Conservation (phyloP, 2,797 vertebrate species). For the Dryobates pubescens region DNA sequence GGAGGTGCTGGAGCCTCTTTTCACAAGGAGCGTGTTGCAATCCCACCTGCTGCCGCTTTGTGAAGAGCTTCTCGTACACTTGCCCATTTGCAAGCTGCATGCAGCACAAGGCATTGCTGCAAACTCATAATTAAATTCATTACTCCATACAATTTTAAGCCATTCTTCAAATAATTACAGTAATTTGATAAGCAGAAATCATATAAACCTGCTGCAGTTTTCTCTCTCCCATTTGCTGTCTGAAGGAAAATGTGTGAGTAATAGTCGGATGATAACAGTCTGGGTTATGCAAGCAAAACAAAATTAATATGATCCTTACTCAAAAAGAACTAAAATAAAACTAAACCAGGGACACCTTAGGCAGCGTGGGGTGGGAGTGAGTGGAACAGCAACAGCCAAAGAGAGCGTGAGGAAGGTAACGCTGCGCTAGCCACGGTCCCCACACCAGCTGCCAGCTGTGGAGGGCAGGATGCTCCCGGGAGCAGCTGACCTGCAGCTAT, state of each 20-base stretch:
- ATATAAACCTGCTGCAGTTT: constrained; percentile 74
- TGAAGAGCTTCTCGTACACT: constrained; percentile 18
- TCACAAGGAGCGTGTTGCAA: not conserved
- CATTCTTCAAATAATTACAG: constrained; percentile 77
- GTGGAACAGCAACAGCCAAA: not conserved
- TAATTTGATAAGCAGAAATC: constrained; percentile 77
- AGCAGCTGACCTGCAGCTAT: constrained; percentile 11
- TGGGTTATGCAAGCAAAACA: constrained; percentile 72
- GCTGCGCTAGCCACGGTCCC: not conserved
- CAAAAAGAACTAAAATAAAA: constrained; percentile 22
- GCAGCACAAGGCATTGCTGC: constrained; percentile 53
- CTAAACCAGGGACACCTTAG: not conserved
- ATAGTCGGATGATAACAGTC: constrained; percentile 68
- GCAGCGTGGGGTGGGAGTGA: not conserved
- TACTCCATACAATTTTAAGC: constrained; percentile 73
- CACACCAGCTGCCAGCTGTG: not conserved
- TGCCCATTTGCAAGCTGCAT: constrained; percentile 38
- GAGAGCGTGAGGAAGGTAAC: fast-evolving
- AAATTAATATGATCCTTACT: constrained; percentile 69
- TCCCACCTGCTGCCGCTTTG: not conserved
- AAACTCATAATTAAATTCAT: constrained; percentile 75
- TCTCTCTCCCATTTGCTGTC: constrained; percentile 74
- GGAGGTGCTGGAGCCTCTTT: not conserved
- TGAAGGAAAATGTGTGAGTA: constrained; percentile 71
- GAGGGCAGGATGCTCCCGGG: not conserved